Conservation (phyloP, 2,113 vertebrate species). For the Benitochromis conjunctus region DNA sequence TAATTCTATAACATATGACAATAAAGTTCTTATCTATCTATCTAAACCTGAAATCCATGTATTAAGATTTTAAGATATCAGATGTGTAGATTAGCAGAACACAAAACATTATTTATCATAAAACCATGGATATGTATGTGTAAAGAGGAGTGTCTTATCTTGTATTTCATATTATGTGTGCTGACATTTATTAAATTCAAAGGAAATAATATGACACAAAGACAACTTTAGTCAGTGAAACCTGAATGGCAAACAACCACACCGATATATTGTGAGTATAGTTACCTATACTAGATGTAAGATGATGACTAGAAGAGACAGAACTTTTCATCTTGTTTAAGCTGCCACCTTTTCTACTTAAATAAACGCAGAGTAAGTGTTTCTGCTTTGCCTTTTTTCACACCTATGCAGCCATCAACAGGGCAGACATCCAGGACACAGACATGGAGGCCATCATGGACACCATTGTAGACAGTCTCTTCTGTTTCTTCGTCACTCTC, state of each 20-base stretch:
- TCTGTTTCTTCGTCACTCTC: constrained; percentile 98
- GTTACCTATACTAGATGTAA: not conserved
- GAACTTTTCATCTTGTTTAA: not conserved
- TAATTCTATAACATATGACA: not conserved
- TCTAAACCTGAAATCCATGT: not conserved
- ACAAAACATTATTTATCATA: not conserved
- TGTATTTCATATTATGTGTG: not conserved
- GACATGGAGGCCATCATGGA: constrained; percentile 99
- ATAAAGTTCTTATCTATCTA: too few species aligned
- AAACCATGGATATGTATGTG: not conserved
- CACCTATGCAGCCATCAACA: constrained; percentile 82
- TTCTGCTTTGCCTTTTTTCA: not conserved
- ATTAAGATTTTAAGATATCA: not conserved
- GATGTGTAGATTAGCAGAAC: not conserved
- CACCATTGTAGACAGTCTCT: constrained; percentile 96
- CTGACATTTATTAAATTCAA: not conserved
- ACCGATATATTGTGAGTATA: not conserved
- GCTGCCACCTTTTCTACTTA: not conserved
- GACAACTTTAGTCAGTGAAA: not conserved
- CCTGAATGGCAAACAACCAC: not conserved
- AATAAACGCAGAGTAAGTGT: not conserved
- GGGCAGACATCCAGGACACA: constrained; percentile 91
- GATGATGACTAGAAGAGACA: not conserved
- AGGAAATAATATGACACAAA: not conserved
- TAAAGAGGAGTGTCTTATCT: not conserved